Conservation (phyloP, 2,797 vertebrate genomes). For the Pitangus sulphuratus region DNA sequence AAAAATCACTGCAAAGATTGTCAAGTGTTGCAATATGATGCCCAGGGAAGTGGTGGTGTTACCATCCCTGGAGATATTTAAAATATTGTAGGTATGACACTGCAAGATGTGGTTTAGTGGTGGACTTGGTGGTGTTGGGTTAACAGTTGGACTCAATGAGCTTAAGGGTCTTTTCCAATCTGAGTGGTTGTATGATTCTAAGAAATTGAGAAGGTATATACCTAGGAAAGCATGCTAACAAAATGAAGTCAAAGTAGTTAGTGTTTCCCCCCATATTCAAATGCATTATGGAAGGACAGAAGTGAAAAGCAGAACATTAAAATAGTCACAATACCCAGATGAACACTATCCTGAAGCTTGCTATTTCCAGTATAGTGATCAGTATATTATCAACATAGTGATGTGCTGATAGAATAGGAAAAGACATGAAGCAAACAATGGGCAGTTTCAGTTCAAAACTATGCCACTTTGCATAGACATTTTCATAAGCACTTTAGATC, state of each 20-base stretch:
- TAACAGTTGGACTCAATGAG: not conserved
- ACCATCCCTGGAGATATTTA: not conserved
- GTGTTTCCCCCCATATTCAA: not conserved
- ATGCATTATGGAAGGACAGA: not conserved
- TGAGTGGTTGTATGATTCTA: not conserved
- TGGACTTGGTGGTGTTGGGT: not conserved
- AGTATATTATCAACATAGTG: rapidly evolving
- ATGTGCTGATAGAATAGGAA: not conserved
- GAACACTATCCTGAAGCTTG: not conserved
- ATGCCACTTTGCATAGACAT: not conserved
- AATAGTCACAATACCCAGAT: not conserved
- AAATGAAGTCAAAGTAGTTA: not conserved
- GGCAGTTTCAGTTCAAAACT: not conserved
- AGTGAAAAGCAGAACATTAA: not conserved
- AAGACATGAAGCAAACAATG: rapidly evolving
- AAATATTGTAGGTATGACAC: not conserved
- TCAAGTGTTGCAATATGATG: not conserved
- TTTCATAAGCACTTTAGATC: not conserved
- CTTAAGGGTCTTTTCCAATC: not conserved
- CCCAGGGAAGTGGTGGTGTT: not conserved
- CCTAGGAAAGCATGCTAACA: not conserved
- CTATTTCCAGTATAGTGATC: not conserved
- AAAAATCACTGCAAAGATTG: not conserved
- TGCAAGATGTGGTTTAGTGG: not conserved
- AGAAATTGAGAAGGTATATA: not conserved